These are phyloP conservation scores for Oppia nitens DNA, from an alignment of 1,140 invertebrate genomes.

Conservation along the genomic window DNA sequence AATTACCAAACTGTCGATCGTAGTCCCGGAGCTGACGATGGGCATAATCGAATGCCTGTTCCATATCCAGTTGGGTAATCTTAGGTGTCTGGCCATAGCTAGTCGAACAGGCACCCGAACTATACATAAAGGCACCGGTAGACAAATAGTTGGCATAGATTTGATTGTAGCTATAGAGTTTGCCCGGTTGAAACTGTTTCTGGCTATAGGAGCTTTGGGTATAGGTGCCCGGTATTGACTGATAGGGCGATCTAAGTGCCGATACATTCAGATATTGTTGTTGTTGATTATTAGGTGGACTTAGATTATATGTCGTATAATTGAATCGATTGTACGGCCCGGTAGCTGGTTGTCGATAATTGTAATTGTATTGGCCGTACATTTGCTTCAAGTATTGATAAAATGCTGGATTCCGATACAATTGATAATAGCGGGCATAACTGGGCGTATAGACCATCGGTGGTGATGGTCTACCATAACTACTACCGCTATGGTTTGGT, in stretches of 20 bases:
- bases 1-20: not conserved
- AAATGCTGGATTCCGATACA: not conserved
- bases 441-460: not conserved
- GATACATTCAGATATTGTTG: not conserved
- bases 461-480: not conserved
- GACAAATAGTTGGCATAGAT: slow-evolving; percentile 1
- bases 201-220: not conserved
- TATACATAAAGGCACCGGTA: not conserved
- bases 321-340: not conserved
- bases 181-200: not conserved
- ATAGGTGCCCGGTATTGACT: slow-evolving; percentile 4
- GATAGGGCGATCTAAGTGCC: slow-evolving; percentile 5
- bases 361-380: not conserved
- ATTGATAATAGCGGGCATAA: not conserved
- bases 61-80: not conserved
- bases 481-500: no score
- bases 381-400: not conserved
- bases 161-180: not conserved
- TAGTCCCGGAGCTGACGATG: not conserved
- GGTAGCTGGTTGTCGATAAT: not conserved
- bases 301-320: not conserved
- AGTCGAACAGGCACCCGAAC: not conserved
- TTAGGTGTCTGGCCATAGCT: slow-evolving; percentile 3
- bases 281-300: not conserved
- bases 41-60: slow-evolving; percentile 11